Evolutionary conservation across 1,140 invertebrate genomes (phyloP).

Genomic region (Philotrypesis tridentata): DNA sequence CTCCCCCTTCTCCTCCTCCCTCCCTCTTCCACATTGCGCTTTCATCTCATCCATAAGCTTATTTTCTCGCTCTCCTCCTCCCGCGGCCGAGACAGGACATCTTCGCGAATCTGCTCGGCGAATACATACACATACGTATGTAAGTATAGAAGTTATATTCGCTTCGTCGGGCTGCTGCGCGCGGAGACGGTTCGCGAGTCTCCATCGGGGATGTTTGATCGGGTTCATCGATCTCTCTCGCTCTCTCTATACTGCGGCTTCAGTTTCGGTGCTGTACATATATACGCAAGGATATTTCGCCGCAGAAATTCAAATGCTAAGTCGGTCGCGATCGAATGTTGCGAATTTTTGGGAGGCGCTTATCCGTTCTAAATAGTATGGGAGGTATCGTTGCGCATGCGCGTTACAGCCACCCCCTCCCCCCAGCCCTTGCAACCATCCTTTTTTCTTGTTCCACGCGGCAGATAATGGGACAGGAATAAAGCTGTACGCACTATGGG

Average conservation of each 20-base stretch:
- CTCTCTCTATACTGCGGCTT: not conserved
- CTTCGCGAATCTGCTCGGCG: not conserved
- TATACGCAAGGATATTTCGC: not conserved
- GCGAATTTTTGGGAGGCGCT: not conserved
- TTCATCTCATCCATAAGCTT: not conserved
- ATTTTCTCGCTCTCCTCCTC: not conserved
- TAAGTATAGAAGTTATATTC: not conserved
- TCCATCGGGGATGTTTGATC: not conserved
- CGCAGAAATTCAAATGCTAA: not conserved
- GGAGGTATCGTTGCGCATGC: not conserved
- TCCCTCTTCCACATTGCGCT: not conserved
- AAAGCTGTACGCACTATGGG: not conserved
- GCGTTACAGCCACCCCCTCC: not conserved
- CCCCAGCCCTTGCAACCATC: not conserved
- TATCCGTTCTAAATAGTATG: not conserved
- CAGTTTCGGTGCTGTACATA: not conserved
- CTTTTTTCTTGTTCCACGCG: slow-evolving; percentile 3
- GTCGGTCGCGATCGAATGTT: not conserved
- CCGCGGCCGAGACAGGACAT: not conserved
- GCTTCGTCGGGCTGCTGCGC: too few species aligned
- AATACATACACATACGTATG: not conserved
- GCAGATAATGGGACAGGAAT: slow-evolving; percentile 23
- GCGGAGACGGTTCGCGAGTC: not conserved
- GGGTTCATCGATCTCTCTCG: not conserved
- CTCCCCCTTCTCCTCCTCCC: too few species aligned